Evolutionary conservation across 2,113 vertebrate species (phyloP), one percentile per base, ranked within the genome.

Genomic region (Esox niger): DNA sequence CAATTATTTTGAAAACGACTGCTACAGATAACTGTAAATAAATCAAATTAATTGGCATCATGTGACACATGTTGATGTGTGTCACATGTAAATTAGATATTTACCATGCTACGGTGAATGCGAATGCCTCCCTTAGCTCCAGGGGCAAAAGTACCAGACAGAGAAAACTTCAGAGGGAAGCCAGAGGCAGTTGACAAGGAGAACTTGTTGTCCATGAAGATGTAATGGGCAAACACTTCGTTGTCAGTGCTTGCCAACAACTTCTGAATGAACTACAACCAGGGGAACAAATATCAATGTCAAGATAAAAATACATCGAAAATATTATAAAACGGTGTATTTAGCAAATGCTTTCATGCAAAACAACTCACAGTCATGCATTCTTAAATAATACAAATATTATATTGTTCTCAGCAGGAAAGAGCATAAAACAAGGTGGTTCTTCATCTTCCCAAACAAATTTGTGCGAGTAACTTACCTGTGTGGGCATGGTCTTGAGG

Each of bases 181-280:
- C 96, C 96, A 65, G 90, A 86, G 61, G 93, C 91, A 1, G 95
- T 96, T 77, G 96, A 91, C 64, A 97, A 81, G 54, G 91, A 88
- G 78, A 96, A 94, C 74, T 92, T 91, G 59, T 94, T 96, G 85
- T 98, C 96, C 95, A 96, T 93, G 84, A 98, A 98, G 68, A 98
- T 90, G 86, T 97, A 98, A 79, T 98, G 95, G 69, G 91, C 82
- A 74, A 95, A 95, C 2, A 96, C 70, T 75, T 95, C 93, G 27
- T 65, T 91, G 55, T 88, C 82, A 27, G 86, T 69, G 11, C 90
- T 87, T 35, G 88, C 84, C 23, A 89, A 84, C 10, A 96, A 63
- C n/a, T 79, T 64, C 11, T 86, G 73, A 62, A 87, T 3, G 10
- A 70, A 27, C 87, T 91, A 65, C 61, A 38, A 30, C 9, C 38